Percentiles rank a stretch among this genome's conserved stretches.
These are phyloP conservation scores for Cinara cedri DNA, from an alignment of 2,888 invertebrate genomes.

Conservation along the genomic window DNA sequence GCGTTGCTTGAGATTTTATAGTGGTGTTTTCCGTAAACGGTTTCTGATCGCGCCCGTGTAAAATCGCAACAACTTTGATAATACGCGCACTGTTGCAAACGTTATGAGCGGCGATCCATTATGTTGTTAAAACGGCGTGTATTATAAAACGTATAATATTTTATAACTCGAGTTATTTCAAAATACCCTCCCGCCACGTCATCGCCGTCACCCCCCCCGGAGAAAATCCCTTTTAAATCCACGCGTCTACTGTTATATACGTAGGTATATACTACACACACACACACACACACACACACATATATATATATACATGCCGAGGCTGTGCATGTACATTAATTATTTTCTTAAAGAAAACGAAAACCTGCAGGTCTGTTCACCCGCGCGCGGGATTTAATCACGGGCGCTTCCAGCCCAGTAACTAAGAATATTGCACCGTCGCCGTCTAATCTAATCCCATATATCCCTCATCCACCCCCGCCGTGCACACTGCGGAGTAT, in stretches of 20 bases:
- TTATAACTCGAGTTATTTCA: too few relatives aligned
- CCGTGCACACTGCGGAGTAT: too few relatives aligned
- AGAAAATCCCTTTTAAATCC: slow-evolving; percentile 42
- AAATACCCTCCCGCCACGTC: background rate
- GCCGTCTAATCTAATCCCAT: slow-evolving; percentile 49
- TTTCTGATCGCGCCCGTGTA: too few relatives aligned
- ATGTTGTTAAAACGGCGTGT: too few relatives aligned
- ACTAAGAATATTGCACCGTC: slow-evolving; percentile 42
- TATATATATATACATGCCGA: too few relatives aligned
- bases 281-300: too few relatives aligned
- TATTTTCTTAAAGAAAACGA: slow-evolving; percentile 49
- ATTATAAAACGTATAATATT: too few relatives aligned
- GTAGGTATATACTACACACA: too few relatives aligned
- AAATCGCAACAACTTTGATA: too few relatives aligned
- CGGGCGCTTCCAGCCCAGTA: slow-evolving; percentile 54
- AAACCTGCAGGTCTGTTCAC: slow-evolving; percentile 23
- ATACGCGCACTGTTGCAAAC: too few relatives aligned
- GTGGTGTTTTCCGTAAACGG: too few relatives aligned
- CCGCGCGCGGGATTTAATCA: slow-evolving; percentile 43
- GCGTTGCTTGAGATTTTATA: too few relatives aligned
- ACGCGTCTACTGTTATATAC: slow-evolving; percentile 32
- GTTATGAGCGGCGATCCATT: slow-evolving; percentile 2
- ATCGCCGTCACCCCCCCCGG: background rate
- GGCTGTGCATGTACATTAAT: slow-evolving; percentile 35
- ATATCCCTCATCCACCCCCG: background rate